Base-by-base conservation (phyloP, 2,888 invertebrate genomes). In the Aquatica leii region DNA sequence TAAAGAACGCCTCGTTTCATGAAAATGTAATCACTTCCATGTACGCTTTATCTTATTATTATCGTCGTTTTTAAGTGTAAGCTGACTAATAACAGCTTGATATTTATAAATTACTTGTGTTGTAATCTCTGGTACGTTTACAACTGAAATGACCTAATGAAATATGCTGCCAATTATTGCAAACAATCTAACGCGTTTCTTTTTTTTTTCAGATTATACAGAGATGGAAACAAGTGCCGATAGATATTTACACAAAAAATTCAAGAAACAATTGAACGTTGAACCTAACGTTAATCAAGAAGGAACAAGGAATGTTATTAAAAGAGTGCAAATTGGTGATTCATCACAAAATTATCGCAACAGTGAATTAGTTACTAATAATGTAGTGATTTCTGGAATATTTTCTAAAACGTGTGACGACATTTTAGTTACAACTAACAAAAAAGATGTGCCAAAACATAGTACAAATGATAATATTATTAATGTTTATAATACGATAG, bases 171-270 rank as follows among this genome's bases (percentile, higher is more conserved):
- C n/a, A n/a, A n/a, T n/a, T n/a, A n/a, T n/a, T n/a, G n/a, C n/a
- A n/a, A n/a, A n/a, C n/a, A n/a, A n/a, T n/a, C n/a, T n/a, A n/a
- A n/a, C n/a, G n/a, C n/a, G 2, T 5, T 4, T 1, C 12, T 50
- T 31, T 53, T 68, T 68, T 50, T 48, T 75, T 74, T n/a, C 70
- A 76, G 75, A 72, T 73, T 52, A 62, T 60, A 63, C 59, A 62
- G 70, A 76, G 73, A 81, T 81, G 81, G 81, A 80, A 78, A 76
- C 67, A 71, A 76, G 75, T 66, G 72, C 73, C 71, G 80, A 81
- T 74, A 92, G 90, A 81, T 95, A 95, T 85, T 86, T 94, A 81
- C 95, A 95, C 82, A 95, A 95, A 83, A 95, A 95, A 82, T 95
- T 95, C 83, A 95, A 95, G 84, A 94, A 94, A 82, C 88, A 94